Base-by-base conservation (phyloP, 2,888 invertebrate species). In the Flexamia atlantica region DNA sequence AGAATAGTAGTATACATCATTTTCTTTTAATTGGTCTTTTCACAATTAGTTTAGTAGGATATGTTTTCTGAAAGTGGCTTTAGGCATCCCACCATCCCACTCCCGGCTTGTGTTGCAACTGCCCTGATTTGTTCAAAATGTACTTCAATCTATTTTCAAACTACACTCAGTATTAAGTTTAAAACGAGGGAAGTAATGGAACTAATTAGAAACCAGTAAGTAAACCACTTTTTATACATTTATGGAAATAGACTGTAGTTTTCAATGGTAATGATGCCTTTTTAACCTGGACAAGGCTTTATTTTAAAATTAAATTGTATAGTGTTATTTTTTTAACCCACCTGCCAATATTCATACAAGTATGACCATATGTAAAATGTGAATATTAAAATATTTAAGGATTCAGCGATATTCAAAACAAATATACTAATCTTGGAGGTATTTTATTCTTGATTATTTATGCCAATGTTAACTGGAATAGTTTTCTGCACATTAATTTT, bases 161-260 rank as follows among this genome's bases (percentile, higher is more conserved):
- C 9, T 36, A 9, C 4, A 46, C 10, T 53, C 20, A 53, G 5
- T 1, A 23, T 53, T 53, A 4, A 53, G 23, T 53, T 53, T 53
- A 12, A 20, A 23, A 7, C 3, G 20, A 46, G 12, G 12, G 3
- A 14, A 46, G 2, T 10, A 17, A 5, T 53, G 23, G 7, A 53
- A 53, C 5, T 23, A 53, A 23, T 53, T 23, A 53, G 20, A 53
- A 53, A 53, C 20, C 3, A 7, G 10, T 53, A 53, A 53, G 53
- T 53, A 23, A 53, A 53, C 23, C 7, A 53, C 23, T 53, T 53
- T 53, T 53, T 53, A 53, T 53, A 53, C 23, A 20, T 53, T 53
- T 14, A 23, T 53, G 53, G 14, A 53, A 53, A 7, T 53, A 53
- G 53, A n/a, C 20, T 7, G 53, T 53, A 53, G 53, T 53, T 53